Percentiles rank a stretch among this genome's conserved stretches.
These are phyloP conservation scores for Penaeus chinensis DNA, from an alignment of 1,140 invertebrate genomes.

Conservation along the genomic window DNA sequence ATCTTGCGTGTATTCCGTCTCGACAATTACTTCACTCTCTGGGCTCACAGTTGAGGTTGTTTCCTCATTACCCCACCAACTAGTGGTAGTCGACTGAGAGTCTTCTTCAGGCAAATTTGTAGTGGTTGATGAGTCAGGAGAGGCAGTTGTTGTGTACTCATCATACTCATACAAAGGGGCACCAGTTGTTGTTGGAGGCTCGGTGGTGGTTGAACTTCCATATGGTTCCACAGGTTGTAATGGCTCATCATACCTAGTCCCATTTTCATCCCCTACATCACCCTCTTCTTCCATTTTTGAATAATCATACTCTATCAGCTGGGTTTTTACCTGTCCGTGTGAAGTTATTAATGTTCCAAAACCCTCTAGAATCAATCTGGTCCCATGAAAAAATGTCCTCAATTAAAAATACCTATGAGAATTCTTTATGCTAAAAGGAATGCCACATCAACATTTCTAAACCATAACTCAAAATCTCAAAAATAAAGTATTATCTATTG, in stretches of 20 bases:
- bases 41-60: background rate
- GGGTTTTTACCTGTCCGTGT: constrained; percentile 39
- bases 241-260: background rate
- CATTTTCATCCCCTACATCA: background rate
- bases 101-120: too few species aligned
- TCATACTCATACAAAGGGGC: background rate
- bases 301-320: constrained; percentile 50
- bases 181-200: background rate
- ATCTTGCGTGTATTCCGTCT: background rate
- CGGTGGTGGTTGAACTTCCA: background rate
- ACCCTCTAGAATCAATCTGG: background rate
- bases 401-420: too few species aligned
- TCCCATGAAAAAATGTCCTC: background rate
- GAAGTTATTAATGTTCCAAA: background rate
- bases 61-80: too few species aligned
- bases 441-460: too few species aligned
- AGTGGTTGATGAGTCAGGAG: background rate
- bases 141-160: background rate
- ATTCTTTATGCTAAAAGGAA: too few species aligned
- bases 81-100: too few species aligned
- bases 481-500: too few species aligned
- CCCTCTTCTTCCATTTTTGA: constrained; percentile 38
- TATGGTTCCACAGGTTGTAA: background rate
- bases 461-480: too few species aligned
- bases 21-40: too few species aligned